A percentile compares a stretch with the other conserved stretches of the same genome.
Conservation (phyloP, 2,797 vertebrate species). For the Spondyliosoma cantharus region DNA sequence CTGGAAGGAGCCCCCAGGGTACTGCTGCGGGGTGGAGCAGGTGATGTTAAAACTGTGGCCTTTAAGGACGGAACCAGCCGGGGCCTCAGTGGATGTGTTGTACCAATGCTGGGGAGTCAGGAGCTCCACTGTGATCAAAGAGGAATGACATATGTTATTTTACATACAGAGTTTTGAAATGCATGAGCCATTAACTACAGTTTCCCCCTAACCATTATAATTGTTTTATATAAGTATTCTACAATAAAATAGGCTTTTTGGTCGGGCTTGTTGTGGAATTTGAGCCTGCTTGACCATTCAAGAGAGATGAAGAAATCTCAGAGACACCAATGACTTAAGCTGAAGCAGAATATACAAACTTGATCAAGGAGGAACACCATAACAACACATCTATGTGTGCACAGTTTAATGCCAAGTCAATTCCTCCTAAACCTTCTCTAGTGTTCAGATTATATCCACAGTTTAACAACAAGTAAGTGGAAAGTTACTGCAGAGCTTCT, state of each 20-base stretch:
- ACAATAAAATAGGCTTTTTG: neutral
- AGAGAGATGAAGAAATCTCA: too few species aligned
- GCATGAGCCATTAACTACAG: neutral
- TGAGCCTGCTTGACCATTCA: too few species aligned
- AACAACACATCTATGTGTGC: too few species aligned
- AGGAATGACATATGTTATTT: neutral
- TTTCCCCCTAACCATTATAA: neutral
- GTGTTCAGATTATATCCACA: too few species aligned
- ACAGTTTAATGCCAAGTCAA: too few species aligned
- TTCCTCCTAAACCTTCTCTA: too few species aligned
- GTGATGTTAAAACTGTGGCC: slow-evolving; percentile 85
- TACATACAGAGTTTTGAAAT: neutral
- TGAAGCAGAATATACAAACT: too few species aligned
- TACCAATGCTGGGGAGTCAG: slow-evolving; percentile 86
- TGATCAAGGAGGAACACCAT: too few species aligned
- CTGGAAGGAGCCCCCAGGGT: slow-evolving; percentile 84
- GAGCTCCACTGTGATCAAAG: slow-evolving; percentile 79
- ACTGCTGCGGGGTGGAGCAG: slow-evolving; percentile 82
- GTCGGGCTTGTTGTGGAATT: neutral
- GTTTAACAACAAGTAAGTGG: too few species aligned
- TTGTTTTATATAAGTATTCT: neutral
- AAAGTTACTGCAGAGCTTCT: too few species aligned
- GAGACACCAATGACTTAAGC: too few species aligned
- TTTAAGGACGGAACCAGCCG: slow-evolving; percentile 79
- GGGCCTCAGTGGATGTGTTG: slow-evolving; percentile 82